Base-by-base conservation (phyloP, 2,888 invertebrate species). In the Epirrita christyi region DNA sequence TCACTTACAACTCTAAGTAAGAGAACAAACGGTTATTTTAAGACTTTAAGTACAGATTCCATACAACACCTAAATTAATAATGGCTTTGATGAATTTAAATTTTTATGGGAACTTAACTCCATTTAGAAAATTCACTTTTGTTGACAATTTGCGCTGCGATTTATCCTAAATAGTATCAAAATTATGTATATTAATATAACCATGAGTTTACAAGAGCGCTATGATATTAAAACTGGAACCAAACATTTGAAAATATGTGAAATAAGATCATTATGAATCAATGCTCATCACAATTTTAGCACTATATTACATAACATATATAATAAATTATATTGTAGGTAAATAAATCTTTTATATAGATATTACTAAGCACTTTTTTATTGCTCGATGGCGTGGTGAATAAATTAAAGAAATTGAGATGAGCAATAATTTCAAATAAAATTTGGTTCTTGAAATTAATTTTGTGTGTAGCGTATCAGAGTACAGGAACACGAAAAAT, bases 221-320 rank as follows among this genome's bases (percentile, higher is more conserved):
- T 69, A 75, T 67, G 63, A 67, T 61, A 65, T 68, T 64, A 73
- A 69, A 60, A 63, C 57, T 51, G 55, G 58, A 85, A 83, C 72
- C 68, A 79, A 87, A 85, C 90, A 92, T 89, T 91, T 90, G 91
- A 90, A 92, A 91, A 92, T 88, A 90, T 70, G 91, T 91, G 91
- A 92, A 92, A 88, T 75, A 85, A 85, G 86, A 78, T 73, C 58
- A 73, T 76, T 75, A 76, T 74, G 76, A 79, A 81, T 79, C 75
- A 70, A 85, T 89, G 88, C 88, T 87, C 89, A 88, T 86, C 88
- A 69, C 72, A 81, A 81, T 64, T 64, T 59, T 63, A 52, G 48
- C 54, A 59, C 59, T 56, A 56, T 52, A 55, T 48, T 59, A 63
- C 44, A 52, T 63, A 62, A 61, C 56, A 58, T 45, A n/a, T n/a